Conservation (phyloP, 2,888 invertebrate species). For the Leptinotarsa haldemani region DNA sequence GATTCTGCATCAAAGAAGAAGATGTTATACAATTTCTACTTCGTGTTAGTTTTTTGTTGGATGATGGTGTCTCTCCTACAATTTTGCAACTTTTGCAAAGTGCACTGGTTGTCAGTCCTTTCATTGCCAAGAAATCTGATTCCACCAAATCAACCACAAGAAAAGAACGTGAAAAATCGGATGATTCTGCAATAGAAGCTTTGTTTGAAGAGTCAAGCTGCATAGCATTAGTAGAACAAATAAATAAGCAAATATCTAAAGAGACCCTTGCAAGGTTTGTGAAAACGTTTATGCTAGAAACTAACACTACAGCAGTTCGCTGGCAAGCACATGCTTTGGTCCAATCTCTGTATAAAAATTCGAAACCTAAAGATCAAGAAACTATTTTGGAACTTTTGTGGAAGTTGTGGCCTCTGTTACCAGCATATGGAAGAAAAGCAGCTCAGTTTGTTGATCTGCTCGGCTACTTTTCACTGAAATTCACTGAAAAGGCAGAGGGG, state of each 20-base stretch:
- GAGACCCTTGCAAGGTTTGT: conserved; percentile 81
- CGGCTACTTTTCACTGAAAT: conserved; percentile 93
- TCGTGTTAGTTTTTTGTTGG: conserved; percentile 85
- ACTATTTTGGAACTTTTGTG: conserved; percentile 85
- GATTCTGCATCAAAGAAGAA: conserved; percentile 81
- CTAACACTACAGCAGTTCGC: conserved; percentile 90
- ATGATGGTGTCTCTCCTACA: conserved; percentile 91
- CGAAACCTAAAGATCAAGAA: conserved; percentile 81
- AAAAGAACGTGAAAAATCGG: conserved; percentile 75
- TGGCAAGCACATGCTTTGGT: conserved; percentile 95
- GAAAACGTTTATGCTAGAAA: conserved; percentile 91
- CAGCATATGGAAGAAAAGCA: conserved; percentile 92
- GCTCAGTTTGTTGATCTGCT: conserved; percentile 97
- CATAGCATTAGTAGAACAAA: conserved; percentile 75
- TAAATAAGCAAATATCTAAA: conserved; percentile 75
- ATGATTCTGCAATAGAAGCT: conserved; percentile 75
- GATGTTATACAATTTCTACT: conserved; percentile 85
- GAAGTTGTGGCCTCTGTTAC: conserved; percentile 91
- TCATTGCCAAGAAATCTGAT: conserved; percentile 51
- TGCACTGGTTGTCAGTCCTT: conserved; percentile 78
- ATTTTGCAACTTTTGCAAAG: conserved; percentile 90
- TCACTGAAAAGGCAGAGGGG: conserved; percentile 76
- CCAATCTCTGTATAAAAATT: conserved; percentile 87
- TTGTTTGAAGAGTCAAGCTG: conserved; percentile 77
- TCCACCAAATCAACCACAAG: conserved; percentile 56